Percentiles rank a stretch among this genome's conserved stretches.
These are phyloP conservation scores for Cephus runcator DNA, from an alignment of 2,888 invertebrate genomes.

Conservation along the genomic window DNA sequence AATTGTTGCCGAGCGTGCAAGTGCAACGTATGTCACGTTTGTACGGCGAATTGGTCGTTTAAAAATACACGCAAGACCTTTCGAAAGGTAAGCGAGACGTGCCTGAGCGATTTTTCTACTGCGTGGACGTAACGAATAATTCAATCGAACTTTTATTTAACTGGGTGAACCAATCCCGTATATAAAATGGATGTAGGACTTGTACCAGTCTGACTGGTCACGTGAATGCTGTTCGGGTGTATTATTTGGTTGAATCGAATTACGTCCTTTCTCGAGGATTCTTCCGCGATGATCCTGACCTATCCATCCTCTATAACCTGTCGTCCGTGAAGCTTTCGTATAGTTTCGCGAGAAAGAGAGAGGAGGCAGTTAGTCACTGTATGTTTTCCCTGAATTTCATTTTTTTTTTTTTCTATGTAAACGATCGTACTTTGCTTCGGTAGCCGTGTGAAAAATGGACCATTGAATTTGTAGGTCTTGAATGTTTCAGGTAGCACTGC, in stretches of 20 bases:
- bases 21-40: neutral
- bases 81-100: neutral
- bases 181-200: neutral
- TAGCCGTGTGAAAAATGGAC: neutral
- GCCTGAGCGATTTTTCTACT: neutral
- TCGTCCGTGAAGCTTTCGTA: neutral
- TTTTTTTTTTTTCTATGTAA: neutral
- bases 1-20: neutral
- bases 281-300: neutral
- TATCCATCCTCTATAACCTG: neutral
- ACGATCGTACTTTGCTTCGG: neutral
- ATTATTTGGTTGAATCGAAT: neutral
- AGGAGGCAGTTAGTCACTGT: neutral
- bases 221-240: neutral
- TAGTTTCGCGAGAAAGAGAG: neutral
- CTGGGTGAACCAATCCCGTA: neutral
- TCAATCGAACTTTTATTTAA: neutral
- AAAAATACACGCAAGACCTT: neutral
- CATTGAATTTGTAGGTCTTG: neutral
- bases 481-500: slow-evolving; percentile 45
- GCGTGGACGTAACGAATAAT: neutral
- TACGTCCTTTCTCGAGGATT: neutral
- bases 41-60: neutral
- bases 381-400: neutral
- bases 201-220: neutral